Evolutionary conservation across 35 echinoderm and acorn worm genomes (phyloP).

Genomic region (Apostichopus japonicus): DNA sequence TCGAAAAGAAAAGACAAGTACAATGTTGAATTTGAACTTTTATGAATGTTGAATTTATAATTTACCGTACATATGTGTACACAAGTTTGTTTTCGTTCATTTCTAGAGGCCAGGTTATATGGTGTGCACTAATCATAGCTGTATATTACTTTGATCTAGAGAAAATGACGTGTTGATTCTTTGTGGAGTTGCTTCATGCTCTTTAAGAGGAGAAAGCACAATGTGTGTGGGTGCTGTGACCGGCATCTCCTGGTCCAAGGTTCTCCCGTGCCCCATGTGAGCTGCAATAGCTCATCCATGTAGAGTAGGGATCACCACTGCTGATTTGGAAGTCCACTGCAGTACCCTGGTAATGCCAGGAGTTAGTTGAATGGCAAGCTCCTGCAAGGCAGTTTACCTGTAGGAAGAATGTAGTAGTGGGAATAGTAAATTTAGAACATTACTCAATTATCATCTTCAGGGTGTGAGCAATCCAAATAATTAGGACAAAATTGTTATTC

Average conservation of each 20-base stretch:
- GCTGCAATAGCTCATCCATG: slow-evolving; percentile 70
- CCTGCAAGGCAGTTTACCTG: slow-evolving; percentile 84
- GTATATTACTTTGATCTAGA: no score
- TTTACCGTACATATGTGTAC: no score
- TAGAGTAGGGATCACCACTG: not conserved
- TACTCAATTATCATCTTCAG: no score
- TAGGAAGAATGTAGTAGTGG: not conserved
- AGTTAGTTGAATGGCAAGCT: slow-evolving; percentile 81
- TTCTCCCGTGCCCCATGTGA: slow-evolving; percentile 73
- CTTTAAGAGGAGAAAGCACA: slow-evolving; percentile 82
- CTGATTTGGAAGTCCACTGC: slow-evolving; percentile 84
- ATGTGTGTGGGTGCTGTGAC: slow-evolving; percentile 82
- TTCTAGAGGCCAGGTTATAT: no score
- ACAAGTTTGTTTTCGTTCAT: no score
- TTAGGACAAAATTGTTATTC: not conserved
- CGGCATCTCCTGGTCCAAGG: slow-evolving; percentile 78
- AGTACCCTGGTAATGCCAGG: slow-evolving; percentile 84
- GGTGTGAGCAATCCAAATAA: not conserved
- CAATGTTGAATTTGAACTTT: no score
- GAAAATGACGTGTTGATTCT: not conserved
- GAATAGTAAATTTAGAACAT: no score
- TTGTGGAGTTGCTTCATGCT: not conserved
- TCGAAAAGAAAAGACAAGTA: no score
- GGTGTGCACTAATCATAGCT: no score
- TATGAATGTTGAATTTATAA: no score